Base-by-base conservation (phyloP, 1,140 invertebrate genomes). In the Drosophila sturtevanti region DNA sequence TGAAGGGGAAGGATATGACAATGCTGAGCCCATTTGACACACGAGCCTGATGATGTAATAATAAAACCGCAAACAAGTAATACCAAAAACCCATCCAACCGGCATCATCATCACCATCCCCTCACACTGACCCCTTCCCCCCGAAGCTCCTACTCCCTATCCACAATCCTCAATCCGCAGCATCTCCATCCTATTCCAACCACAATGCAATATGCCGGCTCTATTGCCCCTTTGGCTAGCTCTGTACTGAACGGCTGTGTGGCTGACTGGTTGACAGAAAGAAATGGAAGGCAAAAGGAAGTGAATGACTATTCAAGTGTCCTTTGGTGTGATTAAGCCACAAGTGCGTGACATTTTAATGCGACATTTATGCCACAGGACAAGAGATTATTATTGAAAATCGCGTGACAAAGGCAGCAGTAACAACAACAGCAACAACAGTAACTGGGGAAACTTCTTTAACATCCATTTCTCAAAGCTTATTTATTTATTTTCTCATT, bases 301-400 rank as follows among this genome's bases (percentile, higher is more conserved):
- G 38, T 27, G 37, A 22, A 22, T 48, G 41, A 52, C 54, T 51
- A 44, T 60, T 63, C 44, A 72, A 70, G 81, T 89, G 89, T 89
- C 84, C 84, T 89, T 86, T 79, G 77, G 84, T 84, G 79, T 87
- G 84, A 87, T 87, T 87, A 87, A 87, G 84, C 79, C 79, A 87
- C 84, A 84, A 87, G 84, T 87, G 84, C 84, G 84, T 87, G 84
- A 87, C 84, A 87, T 79, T 87, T 87, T 89, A 87, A 87, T 87
- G 84, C 84, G 84, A 87, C 84, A 87, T 89, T 87, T 87, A 87
- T 89, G 84, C 79, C 79, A 48, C 68, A 60, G 81, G 84, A 87
- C 84, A 87, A 84, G 84, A 87, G 84, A 87, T 87, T 87, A 87
- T 80, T 89, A 80, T 82, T 82, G 84, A 82, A 82, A 89, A 82